Percentiles rank a stretch among this genome's conserved stretches.
phyloP scores from a whole-genome alignment of 2,797 vertebrate species.

The Tapera naevia region DNA sequence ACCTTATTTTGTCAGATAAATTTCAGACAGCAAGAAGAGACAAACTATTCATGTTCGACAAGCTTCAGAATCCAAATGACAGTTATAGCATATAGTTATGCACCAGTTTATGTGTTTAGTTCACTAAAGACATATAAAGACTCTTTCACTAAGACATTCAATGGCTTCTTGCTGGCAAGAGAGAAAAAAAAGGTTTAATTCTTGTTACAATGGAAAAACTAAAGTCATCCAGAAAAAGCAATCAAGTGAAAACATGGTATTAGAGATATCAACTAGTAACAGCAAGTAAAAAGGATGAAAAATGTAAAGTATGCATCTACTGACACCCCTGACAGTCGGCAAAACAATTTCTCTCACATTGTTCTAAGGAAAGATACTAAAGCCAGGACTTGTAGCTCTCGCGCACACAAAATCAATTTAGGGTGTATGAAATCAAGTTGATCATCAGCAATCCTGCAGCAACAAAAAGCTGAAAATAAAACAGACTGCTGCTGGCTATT shows the following conservation, averaged over 20 bases:
- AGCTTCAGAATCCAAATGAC: constrained; percentile 14
- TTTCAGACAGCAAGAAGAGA: constrained; percentile 57
- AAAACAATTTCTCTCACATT: background rate
- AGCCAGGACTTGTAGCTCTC: background rate
- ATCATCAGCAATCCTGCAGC: background rate
- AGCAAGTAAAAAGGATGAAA: constrained; percentile 31
- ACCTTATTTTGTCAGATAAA: constrained; percentile 25
- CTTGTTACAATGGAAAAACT: constrained; percentile 58
- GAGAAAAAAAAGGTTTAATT: constrained; percentile 53
- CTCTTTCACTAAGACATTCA: constrained; percentile 57
- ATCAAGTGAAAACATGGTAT: constrained; percentile 62
- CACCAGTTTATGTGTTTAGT: too few species aligned
- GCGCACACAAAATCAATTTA: background rate
- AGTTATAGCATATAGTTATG: constrained; percentile 41
- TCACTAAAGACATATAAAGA: constrained; percentile 63
- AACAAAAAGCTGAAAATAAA: background rate
- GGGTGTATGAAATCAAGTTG: background rate
- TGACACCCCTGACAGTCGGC: background rate
- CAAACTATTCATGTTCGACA: constrained; percentile 24
- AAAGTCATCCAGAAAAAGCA: constrained; percentile 59
- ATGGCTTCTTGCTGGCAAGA: constrained; percentile 39
- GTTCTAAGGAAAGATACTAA: background rate
- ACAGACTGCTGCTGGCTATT: background rate
- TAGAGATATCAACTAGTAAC: constrained; percentile 39
- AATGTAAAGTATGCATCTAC: background rate